Percentiles rank a stretch among this genome's conserved stretches.
Conservation (phyloP, 2,888 invertebrate species). For the Yponomeuta sedellus region DNA sequence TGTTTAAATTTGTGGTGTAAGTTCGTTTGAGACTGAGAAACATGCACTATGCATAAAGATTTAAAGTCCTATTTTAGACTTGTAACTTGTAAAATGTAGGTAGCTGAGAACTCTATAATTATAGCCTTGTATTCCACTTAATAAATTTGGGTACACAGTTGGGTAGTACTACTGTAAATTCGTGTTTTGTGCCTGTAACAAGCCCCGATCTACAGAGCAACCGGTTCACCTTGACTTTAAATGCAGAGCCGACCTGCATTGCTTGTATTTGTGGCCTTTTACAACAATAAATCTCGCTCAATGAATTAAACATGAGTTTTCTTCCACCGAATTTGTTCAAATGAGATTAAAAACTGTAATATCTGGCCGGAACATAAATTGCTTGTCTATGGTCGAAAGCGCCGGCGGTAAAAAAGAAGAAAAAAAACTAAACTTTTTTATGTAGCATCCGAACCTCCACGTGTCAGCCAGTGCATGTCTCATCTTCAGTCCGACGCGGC, state of each 20-base stretch:
- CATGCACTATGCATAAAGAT: no score
- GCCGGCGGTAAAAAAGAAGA: neutral
- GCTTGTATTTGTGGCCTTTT: neutral
- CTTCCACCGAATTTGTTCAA: neutral
- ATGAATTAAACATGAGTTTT: neutral
- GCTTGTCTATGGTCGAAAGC: neutral
- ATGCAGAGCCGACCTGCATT: slow-evolving; percentile 29
- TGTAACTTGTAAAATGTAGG: no score
- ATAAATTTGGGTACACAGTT: neutral
- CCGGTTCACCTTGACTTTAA: slow-evolving; percentile 67
- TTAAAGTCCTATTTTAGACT: no score
- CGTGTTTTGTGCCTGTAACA: neutral
- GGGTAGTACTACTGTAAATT: neutral
- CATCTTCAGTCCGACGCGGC: slow-evolving; percentile 6
- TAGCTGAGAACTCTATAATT: no score
- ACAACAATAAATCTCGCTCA: neutral
- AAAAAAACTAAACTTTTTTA: neutral
- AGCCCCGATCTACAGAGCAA: slow-evolving; percentile 20
- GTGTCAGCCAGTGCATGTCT: neutral
- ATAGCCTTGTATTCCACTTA: no score
- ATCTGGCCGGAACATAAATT: neutral
- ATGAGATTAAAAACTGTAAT: neutral
- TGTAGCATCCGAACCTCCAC: neutral
- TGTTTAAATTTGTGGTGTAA: neutral
- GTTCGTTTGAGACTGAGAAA: no score